Evolutionary conservation across 2,888 invertebrate species (phyloP).

Genomic region (Himalopsyche tibetana): DNA sequence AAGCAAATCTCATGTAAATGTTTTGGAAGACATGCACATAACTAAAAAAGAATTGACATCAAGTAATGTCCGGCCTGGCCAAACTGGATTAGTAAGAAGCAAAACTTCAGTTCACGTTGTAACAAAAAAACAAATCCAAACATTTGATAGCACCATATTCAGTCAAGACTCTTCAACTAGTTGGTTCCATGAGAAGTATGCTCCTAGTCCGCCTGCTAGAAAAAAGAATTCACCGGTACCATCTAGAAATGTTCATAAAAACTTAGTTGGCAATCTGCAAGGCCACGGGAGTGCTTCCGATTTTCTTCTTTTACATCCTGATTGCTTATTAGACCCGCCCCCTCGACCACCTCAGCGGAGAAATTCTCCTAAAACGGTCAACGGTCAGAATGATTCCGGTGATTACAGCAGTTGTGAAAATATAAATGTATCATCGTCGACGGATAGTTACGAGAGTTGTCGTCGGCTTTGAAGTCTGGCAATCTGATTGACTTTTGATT

Average conservation of each 20-base stretch:
- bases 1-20: constrained; percentile 62
- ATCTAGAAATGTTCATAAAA: constrained; percentile 42
- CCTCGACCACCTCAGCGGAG: constrained; percentile 63
- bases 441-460: constrained; percentile 7
- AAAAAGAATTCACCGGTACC: constrained; percentile 71
- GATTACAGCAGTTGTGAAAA: constrained; percentile 8
- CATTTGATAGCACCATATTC: constrained; percentile 71
- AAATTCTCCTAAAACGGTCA: constrained; percentile 57
- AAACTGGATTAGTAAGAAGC: constrained; percentile 72
- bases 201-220: constrained; percentile 75
- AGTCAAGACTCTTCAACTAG: constrained; percentile 69
- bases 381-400: background rate
- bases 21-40: constrained; percentile 67
- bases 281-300: constrained; percentile 44
- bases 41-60: constrained; percentile 66
- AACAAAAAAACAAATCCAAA: constrained; percentile 59
- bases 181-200: constrained; percentile 72
- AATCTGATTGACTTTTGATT: constrained; percentile 11
- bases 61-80: constrained; percentile 67
- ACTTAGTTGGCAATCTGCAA: constrained; percentile 21
- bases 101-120: constrained; percentile 72
- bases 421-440: constrained; percentile 13
- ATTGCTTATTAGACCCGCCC: constrained; percentile 52
- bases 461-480: background rate
- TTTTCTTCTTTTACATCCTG: constrained; percentile 46